Percentiles rank a stretch among this genome's conserved stretches.
phyloP scores from a whole-genome alignment of 2,888 invertebrate species.

The Philereme transversata region DNA sequence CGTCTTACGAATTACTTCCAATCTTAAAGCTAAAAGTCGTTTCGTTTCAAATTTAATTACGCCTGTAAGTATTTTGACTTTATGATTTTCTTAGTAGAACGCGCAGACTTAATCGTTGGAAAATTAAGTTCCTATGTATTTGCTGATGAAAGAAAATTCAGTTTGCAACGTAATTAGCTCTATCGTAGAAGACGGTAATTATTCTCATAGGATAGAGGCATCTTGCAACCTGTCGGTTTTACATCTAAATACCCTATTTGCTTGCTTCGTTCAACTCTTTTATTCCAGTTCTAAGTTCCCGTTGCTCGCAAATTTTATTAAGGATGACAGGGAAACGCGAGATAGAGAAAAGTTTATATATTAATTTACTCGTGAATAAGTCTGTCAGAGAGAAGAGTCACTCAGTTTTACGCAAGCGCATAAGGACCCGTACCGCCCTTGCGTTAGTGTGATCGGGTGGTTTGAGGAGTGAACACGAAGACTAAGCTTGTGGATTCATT shows the following conservation, averaged over 20 bases:
- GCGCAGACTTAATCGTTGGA: background rate
- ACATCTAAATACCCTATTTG: slow-evolving; percentile 53
- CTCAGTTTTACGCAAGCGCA: slow-evolving; percentile 77
- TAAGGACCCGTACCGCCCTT: slow-evolving; percentile 64
- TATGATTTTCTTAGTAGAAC: background rate
- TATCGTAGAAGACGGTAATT: background rate
- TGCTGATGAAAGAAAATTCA: background rate
- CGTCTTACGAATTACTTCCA: no score
- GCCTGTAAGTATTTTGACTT: background rate
- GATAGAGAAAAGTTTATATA: slow-evolving; percentile 80
- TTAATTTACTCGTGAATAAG: slow-evolving; percentile 82
- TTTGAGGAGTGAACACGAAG: slow-evolving; percentile 59
- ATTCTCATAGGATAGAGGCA: background rate
- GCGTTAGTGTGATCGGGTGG: slow-evolving; percentile 68
- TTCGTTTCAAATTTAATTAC: no score
- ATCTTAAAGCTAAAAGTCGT: background rate
- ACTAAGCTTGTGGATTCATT: slow-evolving; percentile 49
- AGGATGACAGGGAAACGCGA: slow-evolving; percentile 70
- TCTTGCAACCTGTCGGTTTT: slow-evolving; percentile 43
- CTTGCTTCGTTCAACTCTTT: slow-evolving; percentile 38
- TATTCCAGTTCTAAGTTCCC: slow-evolving; percentile 36
- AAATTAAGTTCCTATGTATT: background rate
- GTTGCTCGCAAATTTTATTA: slow-evolving; percentile 69
- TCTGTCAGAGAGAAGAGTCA: slow-evolving; percentile 77
- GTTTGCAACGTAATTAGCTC: background rate